Percentiles rank a stretch among this genome's conserved stretches.
Conservation (phyloP, 2,113 vertebrate genomes). For the Sitta europaea region DNA sequence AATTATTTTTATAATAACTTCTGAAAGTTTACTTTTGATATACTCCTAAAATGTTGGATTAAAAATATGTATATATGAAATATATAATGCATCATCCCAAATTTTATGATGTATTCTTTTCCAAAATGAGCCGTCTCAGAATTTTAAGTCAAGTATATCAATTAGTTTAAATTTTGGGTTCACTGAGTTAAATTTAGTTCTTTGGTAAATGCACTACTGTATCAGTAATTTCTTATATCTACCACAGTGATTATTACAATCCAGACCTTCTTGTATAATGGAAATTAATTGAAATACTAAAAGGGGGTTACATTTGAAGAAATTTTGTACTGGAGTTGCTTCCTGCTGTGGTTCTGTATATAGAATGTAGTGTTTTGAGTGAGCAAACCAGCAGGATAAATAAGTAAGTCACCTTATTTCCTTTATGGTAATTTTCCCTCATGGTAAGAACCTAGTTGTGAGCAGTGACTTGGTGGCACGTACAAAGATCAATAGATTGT, state of each 20-base stretch:
- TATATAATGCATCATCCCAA: background rate
- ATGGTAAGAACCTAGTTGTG: background rate
- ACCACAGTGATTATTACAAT: background rate
- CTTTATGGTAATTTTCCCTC: background rate
- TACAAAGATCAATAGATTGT: background rate
- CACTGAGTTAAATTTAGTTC: background rate
- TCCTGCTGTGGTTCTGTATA: background rate
- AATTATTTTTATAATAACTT: background rate
- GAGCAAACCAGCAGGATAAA: background rate
- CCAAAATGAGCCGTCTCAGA: background rate
- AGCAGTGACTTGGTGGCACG: background rate
- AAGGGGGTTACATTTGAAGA: background rate
- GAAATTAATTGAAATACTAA: background rate
- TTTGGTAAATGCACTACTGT: background rate
- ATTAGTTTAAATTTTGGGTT: background rate
- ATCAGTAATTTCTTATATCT: background rate
- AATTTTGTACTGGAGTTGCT: background rate
- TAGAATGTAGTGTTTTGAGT: background rate
- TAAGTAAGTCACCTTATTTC: background rate
- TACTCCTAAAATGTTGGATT: background rate
- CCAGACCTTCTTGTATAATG: background rate
- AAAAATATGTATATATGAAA: background rate
- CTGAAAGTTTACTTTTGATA: background rate
- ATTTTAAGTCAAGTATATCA: background rate
- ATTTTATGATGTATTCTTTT: background rate